phyloP scores from a whole-genome alignment of 2,113 vertebrate genomes.

The Mirza zaza region DNA sequence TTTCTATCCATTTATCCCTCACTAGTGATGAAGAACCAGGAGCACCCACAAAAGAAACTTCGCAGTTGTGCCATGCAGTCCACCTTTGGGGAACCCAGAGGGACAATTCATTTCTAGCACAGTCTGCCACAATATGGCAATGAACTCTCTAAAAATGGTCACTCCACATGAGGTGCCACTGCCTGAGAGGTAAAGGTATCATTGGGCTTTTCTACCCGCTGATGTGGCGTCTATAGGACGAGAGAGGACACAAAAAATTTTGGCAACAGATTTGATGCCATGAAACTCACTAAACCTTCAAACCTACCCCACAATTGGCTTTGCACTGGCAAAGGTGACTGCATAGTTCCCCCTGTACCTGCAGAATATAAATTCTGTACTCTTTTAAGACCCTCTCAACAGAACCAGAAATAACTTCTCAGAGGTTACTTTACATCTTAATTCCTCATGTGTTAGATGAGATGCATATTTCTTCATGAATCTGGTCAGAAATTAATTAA shows the following conservation, averaged over 20 bases:
- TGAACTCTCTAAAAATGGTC: background rate
- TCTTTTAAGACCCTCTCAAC: background rate
- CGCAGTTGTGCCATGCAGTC: background rate
- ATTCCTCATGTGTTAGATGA: background rate
- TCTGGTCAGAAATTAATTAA: slow-evolving; percentile 27
- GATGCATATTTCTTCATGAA: background rate
- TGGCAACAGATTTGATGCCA: background rate
- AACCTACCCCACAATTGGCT: background rate
- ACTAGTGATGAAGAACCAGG: background rate
- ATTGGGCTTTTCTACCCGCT: background rate
- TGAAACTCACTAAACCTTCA: background rate
- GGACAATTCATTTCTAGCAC: background rate
- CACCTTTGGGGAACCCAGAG: background rate
- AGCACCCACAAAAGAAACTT: background rate
- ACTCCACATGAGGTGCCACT: background rate
- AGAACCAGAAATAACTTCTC: background rate
- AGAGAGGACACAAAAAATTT: background rate
- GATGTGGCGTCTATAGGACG: too few species aligned
- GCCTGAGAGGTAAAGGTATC: background rate
- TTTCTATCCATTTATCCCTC: background rate
- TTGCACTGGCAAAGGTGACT: background rate
- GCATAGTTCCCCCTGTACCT: background rate
- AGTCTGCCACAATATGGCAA: background rate
- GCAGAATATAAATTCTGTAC: background rate
- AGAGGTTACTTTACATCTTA: background rate